Base-by-base conservation (phyloP, 2,113 vertebrate genomes). In the Bujurquina vittata region DNA sequence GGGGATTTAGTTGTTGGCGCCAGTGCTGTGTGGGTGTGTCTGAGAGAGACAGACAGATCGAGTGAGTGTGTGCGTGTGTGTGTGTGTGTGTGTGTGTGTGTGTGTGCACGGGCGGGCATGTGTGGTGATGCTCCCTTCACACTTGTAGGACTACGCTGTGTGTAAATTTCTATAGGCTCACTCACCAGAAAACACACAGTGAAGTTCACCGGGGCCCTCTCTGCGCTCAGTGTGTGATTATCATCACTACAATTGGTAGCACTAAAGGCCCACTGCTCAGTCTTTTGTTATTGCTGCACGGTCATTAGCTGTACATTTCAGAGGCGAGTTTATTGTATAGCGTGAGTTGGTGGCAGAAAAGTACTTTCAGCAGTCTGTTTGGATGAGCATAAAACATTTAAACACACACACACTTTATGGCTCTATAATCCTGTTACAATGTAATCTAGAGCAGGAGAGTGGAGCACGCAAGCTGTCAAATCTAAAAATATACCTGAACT, bases 1-100 rank as follows among this genome's bases (percentile, higher is more conserved):
- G 83, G 79, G 88, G 89, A 73, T 85, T 91, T 91, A 87, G 78
- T 81, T 88, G 89, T 94, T 94, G 96, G 96, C 95, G 96, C 96
- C 96, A 96, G 94, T 84, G 88, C 88, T 93, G 65, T 86, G 89
- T 87, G 89, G 83, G 92, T 91, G 91, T 90, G 86, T 91, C 85
- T 89, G 87, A 78, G 85, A 85, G 72, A 84, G 79, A 88, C 18
- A 84, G 67, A 75, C 31, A 82, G 72, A 58, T 22, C 2, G 26
- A 22, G 63, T 6, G 73, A 43, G 59, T 65, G 74, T 58, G 81
- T 77, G 40, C 52, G n/a, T 29, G 33, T 72, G 55, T 85, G 60
- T 75, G 83, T 82, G 89, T 76, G 91, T 79, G 86, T 81, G 81
- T 26, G 80, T 4, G 55, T 11, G 52, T 10, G 67, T 20, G 52